These are phyloP conservation scores for Chesias legatella DNA, from an alignment of 2,888 invertebrate genomes.

Conservation along the genomic window DNA sequence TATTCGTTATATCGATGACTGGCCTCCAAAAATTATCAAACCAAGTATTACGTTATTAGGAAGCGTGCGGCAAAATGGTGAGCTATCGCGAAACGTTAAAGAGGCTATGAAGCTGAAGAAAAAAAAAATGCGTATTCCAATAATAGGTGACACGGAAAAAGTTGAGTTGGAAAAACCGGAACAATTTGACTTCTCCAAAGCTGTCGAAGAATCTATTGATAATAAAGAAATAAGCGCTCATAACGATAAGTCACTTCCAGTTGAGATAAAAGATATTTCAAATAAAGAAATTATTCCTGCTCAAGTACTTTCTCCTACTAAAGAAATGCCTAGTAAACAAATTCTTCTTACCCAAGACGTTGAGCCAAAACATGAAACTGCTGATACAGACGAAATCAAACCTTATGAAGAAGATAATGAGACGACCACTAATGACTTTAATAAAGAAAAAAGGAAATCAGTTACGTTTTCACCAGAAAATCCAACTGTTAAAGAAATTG, in stretches of 20 bases:
- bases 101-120: slow-evolving; percentile 84
- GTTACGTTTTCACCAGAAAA: neutral
- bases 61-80: slow-evolving; percentile 81
- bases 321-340: too few relatives aligned
- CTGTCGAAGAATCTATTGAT: slow-evolving; percentile 19
- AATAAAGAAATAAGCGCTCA: slow-evolving; percentile 35
- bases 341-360: too few relatives aligned
- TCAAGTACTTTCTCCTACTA: too few relatives aligned
- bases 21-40: slow-evolving; percentile 79
- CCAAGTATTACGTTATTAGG: slow-evolving; percentile 78
- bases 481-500: slow-evolving; percentile 8
- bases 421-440: too few relatives aligned
- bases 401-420: too few relatives aligned
- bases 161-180: slow-evolving; percentile 76
- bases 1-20: slow-evolving; percentile 81
- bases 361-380: too few relatives aligned
- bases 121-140: slow-evolving; percentile 74
- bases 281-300: neutral
- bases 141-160: slow-evolving; percentile 72
- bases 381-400: neutral
- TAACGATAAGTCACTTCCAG: slow-evolving; percentile 20
- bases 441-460: neutral
- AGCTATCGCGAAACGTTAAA: slow-evolving; percentile 84
- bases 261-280: slow-evolving; percentile 16
- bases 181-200: slow-evolving; percentile 37